phyloP scores from a whole-genome alignment of 2,888 invertebrate genomes.

The Temnothorax ravouxi region DNA sequence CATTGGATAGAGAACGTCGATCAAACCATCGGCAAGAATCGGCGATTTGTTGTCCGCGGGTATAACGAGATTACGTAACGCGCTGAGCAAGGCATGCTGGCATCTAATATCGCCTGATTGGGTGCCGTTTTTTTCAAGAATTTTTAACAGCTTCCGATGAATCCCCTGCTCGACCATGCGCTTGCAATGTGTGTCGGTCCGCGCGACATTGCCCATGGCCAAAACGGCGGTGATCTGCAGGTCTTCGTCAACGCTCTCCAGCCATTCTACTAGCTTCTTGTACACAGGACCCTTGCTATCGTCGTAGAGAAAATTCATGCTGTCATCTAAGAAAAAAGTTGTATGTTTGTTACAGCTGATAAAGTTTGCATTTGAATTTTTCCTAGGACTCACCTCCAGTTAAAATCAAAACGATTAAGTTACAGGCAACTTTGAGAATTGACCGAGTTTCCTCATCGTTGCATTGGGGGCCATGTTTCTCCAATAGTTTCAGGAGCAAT shows the following conservation, averaged over 20 bases:
- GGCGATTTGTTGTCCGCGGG: slow-evolving; percentile 91
- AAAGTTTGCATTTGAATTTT: slow-evolving; percentile 61
- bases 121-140: slow-evolving; percentile 83
- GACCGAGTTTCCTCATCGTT: slow-evolving; percentile 90
- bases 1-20: slow-evolving; percentile 92
- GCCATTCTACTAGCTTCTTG: slow-evolving; percentile 92
- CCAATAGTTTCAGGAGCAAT: slow-evolving; percentile 91
- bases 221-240: slow-evolving; percentile 94
- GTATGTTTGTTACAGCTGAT: neutral
- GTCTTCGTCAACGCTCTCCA: slow-evolving; percentile 91
- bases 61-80: slow-evolving; percentile 92
- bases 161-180: slow-evolving; percentile 93
- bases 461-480: slow-evolving; percentile 89
- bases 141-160: slow-evolving; percentile 89
- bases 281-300: slow-evolving; percentile 92
- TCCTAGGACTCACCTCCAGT: slow-evolving; percentile 91
- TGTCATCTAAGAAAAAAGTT: slow-evolving; percentile 89
- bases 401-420: slow-evolving; percentile 93
- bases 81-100: slow-evolving; percentile 92
- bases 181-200: slow-evolving; percentile 94
- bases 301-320: slow-evolving; percentile 94
- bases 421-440: slow-evolving; percentile 94
- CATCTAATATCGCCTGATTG: slow-evolving; percentile 85
- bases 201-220: slow-evolving; percentile 96
- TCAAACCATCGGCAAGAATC: slow-evolving; percentile 91